Evolutionary conservation across 2,113 vertebrate genomes (phyloP), one percentile per base, ranked within the genome.

Genomic region (Muntiacus muntjak): DNA sequence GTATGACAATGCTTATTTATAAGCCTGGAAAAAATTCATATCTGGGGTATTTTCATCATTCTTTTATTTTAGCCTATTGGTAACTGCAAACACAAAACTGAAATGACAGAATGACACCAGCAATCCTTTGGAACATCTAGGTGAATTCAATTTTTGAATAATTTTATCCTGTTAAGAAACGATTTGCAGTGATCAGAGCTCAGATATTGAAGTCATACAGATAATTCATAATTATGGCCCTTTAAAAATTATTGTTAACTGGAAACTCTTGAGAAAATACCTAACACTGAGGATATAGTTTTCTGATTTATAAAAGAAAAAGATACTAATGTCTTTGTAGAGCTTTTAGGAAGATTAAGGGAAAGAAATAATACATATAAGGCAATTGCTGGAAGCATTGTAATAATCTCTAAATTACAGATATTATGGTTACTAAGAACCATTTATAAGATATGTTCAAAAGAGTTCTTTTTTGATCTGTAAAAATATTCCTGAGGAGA

Each of bases 351-450:
- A 87, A 76, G 81, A 88, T 91, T 90, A 87, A 98, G 28, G 26
- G n/a, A 84, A 93, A 90, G 11, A 81, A 54, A 2, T 62, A 93
- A 87, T 36, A 67, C 43, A 84, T 45, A 58, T 84, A 95, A 92
- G 78, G 23, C 45, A 74, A 91, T 40, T 21, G 15, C 67, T 96
- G 40, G 33, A 92, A 93, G 54, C 40, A 76, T 3, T 89, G 4
- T 47, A 79, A 85, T 76, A 92, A 96, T 92, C 47, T 90, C 62
- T 74, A 95, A 90, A 94, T 95, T 71, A 74, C 25, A 76, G 40
- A 90, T 90, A 84, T 87, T 87, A 78, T 52, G 33, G 21, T 57
- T 52, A 36, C 79, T 64, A 92, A 9, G 71, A 94, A 36, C 17
- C 47, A 92, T 60, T 92, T 84, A 26, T 74, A 96, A 94, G 28